phyloP scores from a whole-genome alignment of 2,888 invertebrate genomes.

The Drymonia ruficornis region DNA sequence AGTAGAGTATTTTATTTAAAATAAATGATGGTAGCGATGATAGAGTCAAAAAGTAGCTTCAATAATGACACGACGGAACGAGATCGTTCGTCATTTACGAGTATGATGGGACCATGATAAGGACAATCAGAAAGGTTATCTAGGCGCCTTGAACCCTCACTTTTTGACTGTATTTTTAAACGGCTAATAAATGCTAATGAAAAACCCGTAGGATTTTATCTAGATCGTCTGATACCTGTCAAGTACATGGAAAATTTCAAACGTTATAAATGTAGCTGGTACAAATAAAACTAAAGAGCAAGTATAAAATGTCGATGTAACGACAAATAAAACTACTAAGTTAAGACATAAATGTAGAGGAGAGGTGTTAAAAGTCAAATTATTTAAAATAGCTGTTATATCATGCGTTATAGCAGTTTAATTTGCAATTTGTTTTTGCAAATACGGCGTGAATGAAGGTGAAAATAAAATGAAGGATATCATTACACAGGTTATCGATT shows the following conservation, averaged over 20 bases:
- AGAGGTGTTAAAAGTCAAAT: slow-evolving; percentile 23
- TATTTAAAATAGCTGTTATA: slow-evolving; percentile 34
- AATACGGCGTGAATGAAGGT: slow-evolving; percentile 29
- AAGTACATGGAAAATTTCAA: slow-evolving; percentile 28
- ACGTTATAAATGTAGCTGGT: background rate
- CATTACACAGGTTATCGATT: slow-evolving; percentile 29
- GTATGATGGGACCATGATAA: slow-evolving; percentile 64
- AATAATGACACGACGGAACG: slow-evolving; percentile 53
- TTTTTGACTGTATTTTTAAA: slow-evolving; percentile 66
- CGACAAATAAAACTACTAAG: slow-evolving; percentile 24
- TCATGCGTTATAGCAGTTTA: slow-evolving; percentile 30
- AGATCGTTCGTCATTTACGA: slow-evolving; percentile 58
- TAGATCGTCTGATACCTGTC: slow-evolving; percentile 43
- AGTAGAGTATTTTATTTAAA: slow-evolving; percentile 10
- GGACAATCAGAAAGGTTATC: slow-evolving; percentile 77
- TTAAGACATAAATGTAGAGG: slow-evolving; percentile 16
- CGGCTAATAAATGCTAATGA: slow-evolving; percentile 64
- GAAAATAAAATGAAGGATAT: slow-evolving; percentile 44
- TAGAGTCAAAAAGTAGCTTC: slow-evolving; percentile 48
- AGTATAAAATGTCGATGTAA: slow-evolving; percentile 19
- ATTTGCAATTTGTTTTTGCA: slow-evolving; percentile 38
- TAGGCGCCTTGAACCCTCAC: slow-evolving; percentile 71
- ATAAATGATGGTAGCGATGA: slow-evolving; percentile 11
- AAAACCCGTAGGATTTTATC: slow-evolving; percentile 58
- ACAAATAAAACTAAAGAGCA: slow-evolving; percentile 2